These are phyloP conservation scores for Platygyra sinensis DNA, from an alignment of 64 coral and sea anemone species.

Conservation along the genomic window DNA sequence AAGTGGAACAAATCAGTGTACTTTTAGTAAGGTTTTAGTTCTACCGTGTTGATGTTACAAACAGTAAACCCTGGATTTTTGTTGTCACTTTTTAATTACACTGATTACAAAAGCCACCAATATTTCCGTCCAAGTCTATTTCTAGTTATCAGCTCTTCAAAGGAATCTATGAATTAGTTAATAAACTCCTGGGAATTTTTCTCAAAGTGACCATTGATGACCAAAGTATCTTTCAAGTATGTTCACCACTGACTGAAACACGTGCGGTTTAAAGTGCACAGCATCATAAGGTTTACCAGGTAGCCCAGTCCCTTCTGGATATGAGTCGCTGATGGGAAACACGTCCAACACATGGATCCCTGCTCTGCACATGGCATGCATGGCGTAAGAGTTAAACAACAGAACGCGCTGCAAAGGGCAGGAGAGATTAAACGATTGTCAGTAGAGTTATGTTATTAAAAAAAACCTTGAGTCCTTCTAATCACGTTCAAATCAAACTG, in stretches of 20 bases:
- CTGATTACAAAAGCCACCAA: too few species aligned
- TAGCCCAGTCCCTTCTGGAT: constrained; percentile 64
- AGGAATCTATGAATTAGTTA: too few species aligned
- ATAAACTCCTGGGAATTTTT: not conserved
- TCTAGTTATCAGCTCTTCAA: too few species aligned
- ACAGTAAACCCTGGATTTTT: too few species aligned
- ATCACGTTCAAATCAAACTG: too few species aligned
- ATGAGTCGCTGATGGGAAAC: constrained; percentile 76
- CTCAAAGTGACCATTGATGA: not conserved
- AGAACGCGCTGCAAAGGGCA: constrained; percentile 45
- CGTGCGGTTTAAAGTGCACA: constrained; percentile 54
- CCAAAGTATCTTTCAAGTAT: constrained; percentile 62
- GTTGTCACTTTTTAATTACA: too few species aligned
- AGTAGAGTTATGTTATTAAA: not conserved
- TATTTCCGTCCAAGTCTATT: too few species aligned
- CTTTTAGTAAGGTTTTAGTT: too few species aligned
- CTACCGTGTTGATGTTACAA: too few species aligned
- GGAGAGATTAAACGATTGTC: not conserved
- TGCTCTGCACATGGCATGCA: constrained; percentile 66
- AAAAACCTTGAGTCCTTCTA: not conserved
- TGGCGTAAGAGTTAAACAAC: constrained; percentile 66
- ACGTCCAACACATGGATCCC: constrained; percentile 64
- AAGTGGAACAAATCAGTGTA: too few species aligned
- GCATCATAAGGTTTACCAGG: constrained; percentile 48
- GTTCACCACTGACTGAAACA: constrained; percentile 46